phyloP scores from a whole-genome alignment of 2,888 invertebrate species.

The Mylabris sibirica region DNA sequence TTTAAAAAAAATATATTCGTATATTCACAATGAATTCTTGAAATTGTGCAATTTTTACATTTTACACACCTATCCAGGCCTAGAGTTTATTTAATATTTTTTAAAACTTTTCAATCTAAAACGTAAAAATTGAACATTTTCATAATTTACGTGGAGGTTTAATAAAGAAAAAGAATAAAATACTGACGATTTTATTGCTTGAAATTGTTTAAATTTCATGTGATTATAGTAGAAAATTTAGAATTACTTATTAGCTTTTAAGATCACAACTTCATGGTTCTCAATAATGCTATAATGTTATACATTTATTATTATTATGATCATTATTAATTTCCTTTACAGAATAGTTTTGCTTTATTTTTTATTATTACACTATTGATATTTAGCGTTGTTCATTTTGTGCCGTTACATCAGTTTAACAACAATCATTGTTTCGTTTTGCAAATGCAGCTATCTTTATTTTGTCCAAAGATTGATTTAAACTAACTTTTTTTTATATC shows the following conservation, averaged over 20 bases:
- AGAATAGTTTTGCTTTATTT: conserved; percentile 28
- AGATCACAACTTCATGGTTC: conserved; percentile 32
- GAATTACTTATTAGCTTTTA: conserved; percentile 28
- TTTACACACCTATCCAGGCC: neutral
- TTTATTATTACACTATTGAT: conserved; percentile 23
- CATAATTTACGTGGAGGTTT: neutral
- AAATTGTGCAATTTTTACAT: neutral
- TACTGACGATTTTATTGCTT: neutral
- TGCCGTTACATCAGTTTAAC: neutral
- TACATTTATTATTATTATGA: conserved; percentile 18
- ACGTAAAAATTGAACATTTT: conserved; percentile 4
- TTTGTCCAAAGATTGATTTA: conserved; percentile 9
- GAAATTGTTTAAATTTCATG: conserved; percentile 9
- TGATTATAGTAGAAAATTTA: conserved; percentile 33
- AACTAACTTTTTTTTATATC: neutral
- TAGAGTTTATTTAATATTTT: neutral
- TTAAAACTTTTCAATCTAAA: neutral
- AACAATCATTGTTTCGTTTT: neutral
- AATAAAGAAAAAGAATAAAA: neutral
- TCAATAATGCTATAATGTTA: conserved; percentile 16
- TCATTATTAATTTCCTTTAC: conserved; percentile 21
- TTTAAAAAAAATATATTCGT: neutral
- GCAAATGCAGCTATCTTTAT: conserved; percentile 15
- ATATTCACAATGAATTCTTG: neutral
- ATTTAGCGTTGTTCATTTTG: conserved; percentile 13